phyloP scores from a whole-genome alignment of 2,888 invertebrate species.

The Carterocephalus palaemon region DNA sequence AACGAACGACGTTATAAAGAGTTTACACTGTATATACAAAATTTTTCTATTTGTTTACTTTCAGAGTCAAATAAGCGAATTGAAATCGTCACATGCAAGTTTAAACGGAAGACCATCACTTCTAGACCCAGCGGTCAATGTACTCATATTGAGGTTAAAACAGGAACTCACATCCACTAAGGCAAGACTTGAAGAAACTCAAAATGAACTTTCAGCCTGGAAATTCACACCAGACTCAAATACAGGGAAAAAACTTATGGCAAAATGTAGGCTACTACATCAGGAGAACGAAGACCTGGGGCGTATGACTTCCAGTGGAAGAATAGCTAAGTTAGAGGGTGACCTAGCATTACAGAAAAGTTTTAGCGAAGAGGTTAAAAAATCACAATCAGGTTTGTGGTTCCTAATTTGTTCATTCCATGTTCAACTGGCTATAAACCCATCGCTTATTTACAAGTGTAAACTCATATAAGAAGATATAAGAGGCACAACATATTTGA shows the following conservation, averaged over 20 bases:
- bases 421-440: too few species aligned
- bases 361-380: constrained; percentile 97
- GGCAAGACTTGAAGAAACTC: constrained; percentile 96
- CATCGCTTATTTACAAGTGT: too few species aligned
- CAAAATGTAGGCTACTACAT: constrained; percentile 95
- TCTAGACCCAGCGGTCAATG: constrained; percentile 96
- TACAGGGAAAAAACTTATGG: constrained; percentile 98
- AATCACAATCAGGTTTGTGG: constrained; percentile 91
- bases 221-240: constrained; percentile 99
- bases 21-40: too few species aligned
- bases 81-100: constrained; percentile 93
- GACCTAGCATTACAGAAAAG: constrained; percentile 96
- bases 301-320: constrained; percentile 95
- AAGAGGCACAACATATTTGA: too few species aligned
- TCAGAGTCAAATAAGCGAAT: constrained; percentile 95
- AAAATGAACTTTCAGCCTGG: constrained; percentile 98
- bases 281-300: constrained; percentile 99
- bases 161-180: constrained; percentile 93
- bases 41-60: too few species aligned
- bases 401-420: background rate
- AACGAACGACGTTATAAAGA: too few species aligned
- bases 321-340: constrained; percentile 96
- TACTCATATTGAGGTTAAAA: constrained; percentile 93
- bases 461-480: too few species aligned
- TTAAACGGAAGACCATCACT: constrained; percentile 85